Evolutionary conservation across 2,797 vertebrate genomes (phyloP), one percentile per base, ranked within the genome.

Genomic region (Lemur catta): DNA sequence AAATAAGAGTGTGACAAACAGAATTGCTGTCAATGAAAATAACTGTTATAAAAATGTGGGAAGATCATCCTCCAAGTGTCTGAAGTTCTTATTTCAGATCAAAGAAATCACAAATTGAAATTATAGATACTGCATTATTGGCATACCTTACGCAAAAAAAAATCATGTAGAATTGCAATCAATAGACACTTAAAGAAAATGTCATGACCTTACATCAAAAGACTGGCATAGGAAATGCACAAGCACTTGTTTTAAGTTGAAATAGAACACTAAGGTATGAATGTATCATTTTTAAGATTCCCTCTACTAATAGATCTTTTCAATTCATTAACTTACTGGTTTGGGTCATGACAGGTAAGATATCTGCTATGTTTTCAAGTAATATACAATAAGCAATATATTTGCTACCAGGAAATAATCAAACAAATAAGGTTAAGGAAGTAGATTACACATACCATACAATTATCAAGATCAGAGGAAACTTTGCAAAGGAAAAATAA

Each of bases 81-180:
- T 72, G 3, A 93, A 71, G 33, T 94, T 89, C 71, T 94, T 75
- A 41, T 50, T 92, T 95, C 28, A 75, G 61, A 74, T 85, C 82
- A 82, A 48, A 26, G 24, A 96, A 93, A 61, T 52, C 46, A 95
- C 33, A 91, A 91, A 67, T 24, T 88, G 22, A 96, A 96, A 95
- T 15, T 85, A 15, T 61, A 81, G 26, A 46, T 46, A 18, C 81
- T 57, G 0, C 3, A 65, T 92, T 92, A 90, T 50, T 92, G 61
- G 55, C 81, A 74, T 72, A 22, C 18, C 10, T 84, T 46, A 48
- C 55, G 41, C n/a, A 94, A 94, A 61, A 78, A 26, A 46, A 46
- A 57, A 93, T 3, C 6, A 8, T 46, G 4, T 59, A 69, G 48
- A 95, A 91, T 89, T 93, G n/a, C 61, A 95, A 84, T 85, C 89